A percentile compares a stretch with the other conserved stretches of the same genome.
These are phyloP conservation scores for Folsomia candida DNA, from an alignment of 2,888 invertebrate species.

Conservation along the genomic window DNA sequence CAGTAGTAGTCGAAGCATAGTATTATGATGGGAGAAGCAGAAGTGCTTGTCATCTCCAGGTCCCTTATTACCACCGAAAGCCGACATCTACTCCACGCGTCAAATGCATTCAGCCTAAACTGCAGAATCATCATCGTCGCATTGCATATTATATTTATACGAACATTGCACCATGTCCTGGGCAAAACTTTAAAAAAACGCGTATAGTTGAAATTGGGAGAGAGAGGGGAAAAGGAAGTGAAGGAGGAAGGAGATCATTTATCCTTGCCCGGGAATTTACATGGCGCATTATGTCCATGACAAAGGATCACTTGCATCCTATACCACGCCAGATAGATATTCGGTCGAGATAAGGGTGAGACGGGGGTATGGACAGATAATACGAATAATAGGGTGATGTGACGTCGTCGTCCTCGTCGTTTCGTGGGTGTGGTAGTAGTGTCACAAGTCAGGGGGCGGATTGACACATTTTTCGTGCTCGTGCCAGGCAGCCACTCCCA, in stretches of 20 bases:
- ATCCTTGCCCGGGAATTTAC: not conserved
- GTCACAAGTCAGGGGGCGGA: not conserved
- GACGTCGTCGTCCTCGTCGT: not conserved
- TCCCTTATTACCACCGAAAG: not conserved
- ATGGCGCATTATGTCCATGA: not conserved
- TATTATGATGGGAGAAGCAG: not conserved
- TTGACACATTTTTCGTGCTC: not conserved
- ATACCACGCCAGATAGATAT: not conserved
- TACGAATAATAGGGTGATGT: not conserved
- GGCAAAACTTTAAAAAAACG: not conserved
- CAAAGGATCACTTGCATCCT: conserved; percentile 1
- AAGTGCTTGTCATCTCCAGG: conserved; percentile 1
- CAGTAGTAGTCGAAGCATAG: not conserved
- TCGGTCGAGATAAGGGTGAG: not conserved
- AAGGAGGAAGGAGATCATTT: conserved; percentile 3
- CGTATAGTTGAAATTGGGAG: not conserved
- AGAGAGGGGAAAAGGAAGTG: not conserved
- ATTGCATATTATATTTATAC: not conserved
- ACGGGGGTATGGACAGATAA: no score
- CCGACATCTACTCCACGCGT: not conserved
- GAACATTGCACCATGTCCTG: not conserved
- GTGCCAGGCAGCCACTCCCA: not conserved
- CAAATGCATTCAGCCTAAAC: not conserved
- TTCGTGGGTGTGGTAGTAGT: conserved; percentile 4
- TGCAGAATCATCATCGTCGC: not conserved